Conservation (phyloP, 2,888 invertebrate genomes). For the Tuta absoluta region DNA sequence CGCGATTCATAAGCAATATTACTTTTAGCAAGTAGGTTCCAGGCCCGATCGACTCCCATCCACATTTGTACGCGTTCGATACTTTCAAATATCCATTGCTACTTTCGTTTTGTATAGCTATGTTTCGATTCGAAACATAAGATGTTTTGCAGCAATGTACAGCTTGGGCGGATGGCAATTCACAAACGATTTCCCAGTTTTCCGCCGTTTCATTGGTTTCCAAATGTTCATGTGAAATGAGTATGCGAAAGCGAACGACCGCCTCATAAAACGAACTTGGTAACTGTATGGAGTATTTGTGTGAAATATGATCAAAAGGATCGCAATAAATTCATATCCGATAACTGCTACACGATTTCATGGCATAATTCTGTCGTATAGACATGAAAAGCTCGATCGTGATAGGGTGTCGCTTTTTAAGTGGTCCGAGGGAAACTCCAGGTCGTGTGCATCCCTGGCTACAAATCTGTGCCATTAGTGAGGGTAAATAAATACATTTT, state of each 20-base stretch:
- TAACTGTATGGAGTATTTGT: neutral
- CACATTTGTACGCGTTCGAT: too few species aligned
- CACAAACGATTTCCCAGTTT: neutral
- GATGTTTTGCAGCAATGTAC: neutral
- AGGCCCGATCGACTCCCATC: neutral
- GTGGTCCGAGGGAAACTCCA: too few species aligned
- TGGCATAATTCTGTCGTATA: too few species aligned
- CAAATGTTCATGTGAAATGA: neutral
- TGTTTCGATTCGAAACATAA: too few species aligned
- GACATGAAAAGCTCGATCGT: too few species aligned
- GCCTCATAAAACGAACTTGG: neutral
- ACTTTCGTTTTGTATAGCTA: too few species aligned
- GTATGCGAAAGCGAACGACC: neutral
- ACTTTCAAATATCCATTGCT: too few species aligned
- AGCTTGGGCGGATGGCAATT: neutral
- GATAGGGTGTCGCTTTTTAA: too few species aligned
- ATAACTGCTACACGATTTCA: neutral
- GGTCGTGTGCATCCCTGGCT: too few species aligned
- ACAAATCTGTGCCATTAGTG: too few species aligned
- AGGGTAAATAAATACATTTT: too few species aligned
- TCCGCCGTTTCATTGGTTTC: neutral
- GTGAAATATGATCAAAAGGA: neutral
- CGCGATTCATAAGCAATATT: neutral
- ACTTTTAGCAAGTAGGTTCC: neutral
- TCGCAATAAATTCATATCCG: neutral